Base-by-base conservation (phyloP, 2,797 vertebrate genomes). In the Gambusia yucatana region DNA sequence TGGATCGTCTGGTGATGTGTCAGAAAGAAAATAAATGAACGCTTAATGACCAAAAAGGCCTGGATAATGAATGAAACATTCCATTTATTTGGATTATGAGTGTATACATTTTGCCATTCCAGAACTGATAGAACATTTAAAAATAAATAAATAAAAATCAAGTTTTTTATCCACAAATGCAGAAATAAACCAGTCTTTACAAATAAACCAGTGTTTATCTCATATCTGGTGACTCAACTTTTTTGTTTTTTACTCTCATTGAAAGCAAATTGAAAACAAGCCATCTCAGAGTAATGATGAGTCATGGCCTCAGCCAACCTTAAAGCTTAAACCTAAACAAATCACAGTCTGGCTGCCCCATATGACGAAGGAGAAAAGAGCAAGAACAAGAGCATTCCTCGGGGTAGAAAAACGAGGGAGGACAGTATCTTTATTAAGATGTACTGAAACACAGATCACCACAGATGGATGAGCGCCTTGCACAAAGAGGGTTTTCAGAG, bases 301-400 rank as follows among this genome's bases (percentile, higher is more conserved):
- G 91, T 93, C 92, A 91, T 84, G 92, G 93, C 94, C 95, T 92
- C 81, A 89, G 93, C 92, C 94, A 93, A 94, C 94, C 92, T 86
- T 93, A 92, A 94, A 94, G 92, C 92, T 91, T 89, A 94, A 95
- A 96, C 89, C 91, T 89, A 96, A 96, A 96, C 95, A 96, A 95
- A 95, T 95, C 95, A 94, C 88, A 89, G 91, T 82, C 84, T 80
- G 90, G 91, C 92, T 95, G 92, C 93, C 91, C 89, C 71, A 70
- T 90, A 92, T 92, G 95, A 95, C 94, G 92, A 94, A 94, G 90
- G 89, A 93, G 93, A 93, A 90, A 86, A 91, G 91, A 73, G 86
- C 92, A 93, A 96, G 96, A 96, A 96, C 95, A 96, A 96, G 95
- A 95, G 94, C 95, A 96, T 96, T 96, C 95, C 96, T 93, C 57